Evolutionary conservation across 2,888 invertebrate genomes (phyloP).

Genomic region (Lasioglossum malachurum): DNA sequence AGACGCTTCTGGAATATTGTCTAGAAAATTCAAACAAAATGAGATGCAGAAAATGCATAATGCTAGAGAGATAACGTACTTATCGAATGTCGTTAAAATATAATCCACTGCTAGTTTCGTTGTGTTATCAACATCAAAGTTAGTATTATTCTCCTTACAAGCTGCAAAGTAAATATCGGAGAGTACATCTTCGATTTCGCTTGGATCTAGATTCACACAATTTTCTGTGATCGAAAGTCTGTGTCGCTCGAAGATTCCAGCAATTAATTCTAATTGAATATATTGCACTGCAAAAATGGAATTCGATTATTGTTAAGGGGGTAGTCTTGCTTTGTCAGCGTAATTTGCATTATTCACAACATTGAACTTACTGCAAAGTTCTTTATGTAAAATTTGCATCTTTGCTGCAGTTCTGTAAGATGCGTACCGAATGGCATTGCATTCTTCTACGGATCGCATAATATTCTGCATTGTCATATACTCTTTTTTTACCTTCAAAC

Average conservation of each 20-base stretch:
- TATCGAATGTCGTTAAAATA: conserved; percentile 89
- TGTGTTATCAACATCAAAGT: conserved; percentile 88
- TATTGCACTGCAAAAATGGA: conserved; percentile 84
- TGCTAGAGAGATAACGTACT: conserved; percentile 84
- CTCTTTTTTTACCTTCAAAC: conserved; percentile 8
- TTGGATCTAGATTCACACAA: conserved; percentile 88
- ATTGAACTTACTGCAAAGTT: conserved; percentile 88
- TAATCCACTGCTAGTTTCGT: conserved; percentile 89
- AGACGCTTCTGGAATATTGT: conserved; percentile 87
- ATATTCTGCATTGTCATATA: conserved; percentile 85
- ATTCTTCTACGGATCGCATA: conserved; percentile 87
- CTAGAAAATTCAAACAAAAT: conserved; percentile 84
- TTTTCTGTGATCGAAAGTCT: conserved; percentile 90
- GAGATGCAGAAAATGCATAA: conserved; percentile 13
- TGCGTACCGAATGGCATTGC: conserved; percentile 90
- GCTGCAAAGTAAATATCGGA: conserved; percentile 91
- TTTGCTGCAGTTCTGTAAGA: conserved; percentile 92
- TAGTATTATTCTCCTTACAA: conserved; percentile 88
- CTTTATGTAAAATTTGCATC: conserved; percentile 87
- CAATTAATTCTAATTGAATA: conserved; percentile 87
- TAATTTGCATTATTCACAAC: conserved; percentile 9
- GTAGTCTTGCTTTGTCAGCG: too few species aligned
- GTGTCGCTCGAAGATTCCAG: conserved; percentile 90
- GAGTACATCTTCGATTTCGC: conserved; percentile 90
- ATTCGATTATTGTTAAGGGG: conserved; percentile 60